These are phyloP conservation scores for Chironomus riparius DNA, from an alignment of 2,888 invertebrate species.

Conservation along the genomic window DNA sequence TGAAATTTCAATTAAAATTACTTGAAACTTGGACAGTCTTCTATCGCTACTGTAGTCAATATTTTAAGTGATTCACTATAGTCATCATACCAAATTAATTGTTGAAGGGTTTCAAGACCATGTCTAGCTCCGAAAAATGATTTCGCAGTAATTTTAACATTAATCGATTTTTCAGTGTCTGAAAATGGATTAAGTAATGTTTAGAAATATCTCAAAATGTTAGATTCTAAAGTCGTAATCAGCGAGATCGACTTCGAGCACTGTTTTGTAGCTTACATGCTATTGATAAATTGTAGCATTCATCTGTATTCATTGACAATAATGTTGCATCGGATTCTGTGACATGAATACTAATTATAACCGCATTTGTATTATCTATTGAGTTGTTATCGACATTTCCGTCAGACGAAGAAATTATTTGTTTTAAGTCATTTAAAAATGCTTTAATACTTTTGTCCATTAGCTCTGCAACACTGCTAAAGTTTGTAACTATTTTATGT, in stretches of 20 bases:
- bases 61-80: conserved; percentile 52
- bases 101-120: conserved; percentile 66
- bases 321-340: conserved; percentile 49
- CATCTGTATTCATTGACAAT: conserved; percentile 59
- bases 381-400: neutral
- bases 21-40: conserved; percentile 65
- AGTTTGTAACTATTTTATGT: conserved; percentile 36
- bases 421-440: conserved; percentile 38
- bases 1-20: conserved; percentile 19
- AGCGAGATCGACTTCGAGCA: too few relatives aligned
- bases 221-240: too few relatives aligned
- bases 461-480: conserved; percentile 35
- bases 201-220: too few relatives aligned
- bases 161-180: conserved; percentile 41
- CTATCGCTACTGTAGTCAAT: conserved; percentile 55
- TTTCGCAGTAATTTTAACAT: conserved; percentile 53
- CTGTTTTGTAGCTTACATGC: conserved; percentile 37
- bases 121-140: conserved; percentile 71
- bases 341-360: conserved; percentile 44
- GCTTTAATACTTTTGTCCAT: conserved; percentile 37
- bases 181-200: too few relatives aligned
- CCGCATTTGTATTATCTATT: neutral
- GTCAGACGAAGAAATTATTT: neutral
- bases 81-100: conserved; percentile 71
- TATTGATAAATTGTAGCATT: conserved; percentile 59